A percentile compares a stretch with the other conserved stretches of the same genome.
Conservation (phyloP, 2,888 invertebrate genomes). For the Orthosia cruda region DNA sequence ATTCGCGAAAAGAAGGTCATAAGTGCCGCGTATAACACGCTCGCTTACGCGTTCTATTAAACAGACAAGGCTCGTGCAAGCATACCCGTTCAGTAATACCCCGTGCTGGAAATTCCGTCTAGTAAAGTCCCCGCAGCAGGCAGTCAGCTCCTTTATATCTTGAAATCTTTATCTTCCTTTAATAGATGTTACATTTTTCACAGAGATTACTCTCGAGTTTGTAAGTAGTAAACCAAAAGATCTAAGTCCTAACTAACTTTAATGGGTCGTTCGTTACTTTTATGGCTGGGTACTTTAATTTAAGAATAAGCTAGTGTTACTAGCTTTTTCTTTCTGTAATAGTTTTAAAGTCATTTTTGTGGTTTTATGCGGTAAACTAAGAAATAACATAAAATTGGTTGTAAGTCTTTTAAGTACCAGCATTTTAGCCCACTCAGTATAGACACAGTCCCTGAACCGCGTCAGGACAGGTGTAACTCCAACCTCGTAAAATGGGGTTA, state of each 20-base stretch:
- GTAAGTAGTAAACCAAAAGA: constrained; percentile 25
- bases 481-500: too few relatives aligned
- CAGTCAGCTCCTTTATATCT: not conserved
- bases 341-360: not conserved
- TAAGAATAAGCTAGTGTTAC: constrained; percentile 6
- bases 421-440: too few relatives aligned
- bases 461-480: too few relatives aligned
- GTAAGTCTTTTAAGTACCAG: too few relatives aligned
- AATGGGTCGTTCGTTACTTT: constrained; percentile 25
- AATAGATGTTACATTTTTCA: constrained; percentile 3
- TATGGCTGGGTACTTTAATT: constrained; percentile 30
- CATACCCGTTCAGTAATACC: too few relatives aligned
- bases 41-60: too few relatives aligned
- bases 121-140: not conserved
- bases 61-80: too few relatives aligned
- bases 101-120: too few relatives aligned
- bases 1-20: too few relatives aligned
- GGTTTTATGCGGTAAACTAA: not conserved
- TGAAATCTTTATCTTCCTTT: constrained; percentile 2
- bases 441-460: too few relatives aligned
- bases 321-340: constrained; percentile 1
- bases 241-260: constrained; percentile 9
- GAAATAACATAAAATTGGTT: too few relatives aligned
- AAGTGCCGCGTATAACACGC: too few relatives aligned
- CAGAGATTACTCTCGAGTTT: constrained; percentile 15